These are phyloP conservation scores for Theocolax elegans DNA, from an alignment of 1,140 invertebrate genomes.

Conservation along the genomic window DNA sequence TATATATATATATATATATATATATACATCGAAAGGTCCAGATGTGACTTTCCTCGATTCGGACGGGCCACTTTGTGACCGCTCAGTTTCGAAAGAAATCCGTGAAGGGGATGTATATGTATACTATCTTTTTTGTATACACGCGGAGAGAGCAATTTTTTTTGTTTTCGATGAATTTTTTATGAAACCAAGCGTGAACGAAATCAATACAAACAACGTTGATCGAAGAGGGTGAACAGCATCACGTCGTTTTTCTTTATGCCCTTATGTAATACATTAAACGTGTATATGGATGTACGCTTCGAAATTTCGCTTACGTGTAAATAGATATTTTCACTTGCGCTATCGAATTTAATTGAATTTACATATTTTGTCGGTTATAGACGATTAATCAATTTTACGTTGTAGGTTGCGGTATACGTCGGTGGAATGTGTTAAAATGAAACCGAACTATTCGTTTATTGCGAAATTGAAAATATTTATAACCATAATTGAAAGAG, in stretches of 20 bases:
- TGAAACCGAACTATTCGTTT: too few species aligned
- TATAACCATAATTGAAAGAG: too few species aligned
- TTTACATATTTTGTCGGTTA: too few species aligned
- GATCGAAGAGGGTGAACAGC: slow-evolving; percentile 24
- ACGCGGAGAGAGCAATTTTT: slow-evolving; percentile 21
- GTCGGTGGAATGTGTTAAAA: too few species aligned
- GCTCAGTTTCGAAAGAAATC: neutral
- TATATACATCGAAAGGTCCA: slow-evolving; percentile 8
- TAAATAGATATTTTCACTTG: neutral
- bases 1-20: too few species aligned
- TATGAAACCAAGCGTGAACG: slow-evolving; percentile 21
- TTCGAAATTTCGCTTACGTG: neutral
- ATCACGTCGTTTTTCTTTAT: slow-evolving; percentile 15
- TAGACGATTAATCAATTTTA: too few species aligned
- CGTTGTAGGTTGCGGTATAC: too few species aligned
- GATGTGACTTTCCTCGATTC: slow-evolving; percentile 26
- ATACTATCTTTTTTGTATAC: neutral
- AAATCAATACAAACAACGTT: neutral
- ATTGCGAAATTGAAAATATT: too few species aligned
- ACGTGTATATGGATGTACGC: too few species aligned
- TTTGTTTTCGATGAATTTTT: slow-evolving; percentile 40
- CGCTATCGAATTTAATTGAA: neutral
- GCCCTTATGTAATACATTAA: neutral
- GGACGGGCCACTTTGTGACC: neutral
- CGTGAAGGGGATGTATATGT: neutral